Percentiles rank a stretch among this genome's conserved stretches.
Evolutionary conservation across 2,113 vertebrate species (phyloP).

Genomic region (Nerophis lumbriciformis): DNA sequence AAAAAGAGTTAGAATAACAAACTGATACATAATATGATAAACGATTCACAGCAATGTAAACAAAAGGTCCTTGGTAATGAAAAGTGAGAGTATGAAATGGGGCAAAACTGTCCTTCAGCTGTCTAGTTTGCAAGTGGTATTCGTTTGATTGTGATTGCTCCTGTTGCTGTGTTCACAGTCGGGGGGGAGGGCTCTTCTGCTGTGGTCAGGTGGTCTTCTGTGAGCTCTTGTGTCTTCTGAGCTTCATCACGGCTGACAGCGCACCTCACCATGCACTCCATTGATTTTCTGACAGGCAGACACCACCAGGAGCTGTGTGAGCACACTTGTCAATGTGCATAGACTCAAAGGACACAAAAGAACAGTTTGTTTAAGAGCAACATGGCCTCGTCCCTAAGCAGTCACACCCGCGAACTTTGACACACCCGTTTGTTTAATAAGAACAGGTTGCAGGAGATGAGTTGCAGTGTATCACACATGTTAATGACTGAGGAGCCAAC

Average conservation of each 20-base stretch:
- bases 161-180: constrained; percentile 36
- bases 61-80: not conserved
- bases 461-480: not conserved
- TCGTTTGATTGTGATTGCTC: constrained; percentile 42
- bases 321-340: not conserved
- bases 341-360: constrained; percentile 13
- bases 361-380: constrained; percentile 11
- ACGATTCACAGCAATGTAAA: not conserved
- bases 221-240: constrained; percentile 38
- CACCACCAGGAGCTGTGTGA: constrained; percentile 20
- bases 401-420: constrained; percentile 22
- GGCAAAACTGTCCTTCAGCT: constrained; percentile 1
- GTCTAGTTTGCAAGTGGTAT: constrained; percentile 20
- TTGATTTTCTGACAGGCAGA: constrained; percentile 61
- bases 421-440: not conserved
- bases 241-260: constrained; percentile 60
- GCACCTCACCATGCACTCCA: constrained; percentile 39
- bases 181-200: constrained; percentile 33
- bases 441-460: not conserved
- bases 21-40: not conserved
- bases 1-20: not conserved
- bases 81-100: not conserved
- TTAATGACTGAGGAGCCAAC: not conserved
- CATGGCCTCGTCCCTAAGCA: constrained; percentile 16
- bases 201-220: constrained; percentile 46